Evolutionary conservation across 2,113 vertebrate genomes (phyloP), one percentile per base, ranked within the genome.

Genomic region (Physeter macrocephalus): DNA sequence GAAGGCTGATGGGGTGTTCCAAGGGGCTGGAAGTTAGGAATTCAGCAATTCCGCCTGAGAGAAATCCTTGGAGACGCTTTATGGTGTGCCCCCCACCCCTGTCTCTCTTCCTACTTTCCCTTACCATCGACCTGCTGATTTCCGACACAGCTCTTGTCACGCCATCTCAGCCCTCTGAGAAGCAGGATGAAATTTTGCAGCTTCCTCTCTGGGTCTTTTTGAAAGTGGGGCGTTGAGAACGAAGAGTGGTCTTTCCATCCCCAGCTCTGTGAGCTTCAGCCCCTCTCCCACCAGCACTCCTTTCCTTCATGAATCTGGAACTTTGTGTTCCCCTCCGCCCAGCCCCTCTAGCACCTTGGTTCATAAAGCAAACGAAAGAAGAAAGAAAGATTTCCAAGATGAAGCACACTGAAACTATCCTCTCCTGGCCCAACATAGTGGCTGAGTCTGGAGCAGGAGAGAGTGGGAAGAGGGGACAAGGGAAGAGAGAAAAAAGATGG

Each of bases 81-180:
- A 1, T 5, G 0, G 1, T 6, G 7, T 6, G 21, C 49, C 1
- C 8, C 0, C 1, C 54, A 39, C 13, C 8, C 0, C 8, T 18
- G 2, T 3, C 12, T 20, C 18, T 64, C 41, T 7, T 4, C 6
- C 18, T 71, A 39, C 12, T 85, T 43, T 21, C 43, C 3, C 4
- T 57, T 8, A 6, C 23, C 18, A n/a, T 52, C 2, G 49, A 9
- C 23, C 4, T 43, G 83, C 49, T 54, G 5, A 25, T 14, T 27
- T n/a, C 80, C 43, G n/a, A 3, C 6, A 43, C 36, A 74, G 23
- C 36, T 49, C 10, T n/a, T 8, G 0, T 36, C 66, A 18, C 0
- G 0, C 20, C 10, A 8, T 67, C 7, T 74, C 23, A 74, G 52
- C 66, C n/a, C 74, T 85, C 52, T 46, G 74, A 72, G n/a, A 74